phyloP scores from a whole-genome alignment of 2,797 vertebrate species.

The Harpagifer antarcticus region DNA sequence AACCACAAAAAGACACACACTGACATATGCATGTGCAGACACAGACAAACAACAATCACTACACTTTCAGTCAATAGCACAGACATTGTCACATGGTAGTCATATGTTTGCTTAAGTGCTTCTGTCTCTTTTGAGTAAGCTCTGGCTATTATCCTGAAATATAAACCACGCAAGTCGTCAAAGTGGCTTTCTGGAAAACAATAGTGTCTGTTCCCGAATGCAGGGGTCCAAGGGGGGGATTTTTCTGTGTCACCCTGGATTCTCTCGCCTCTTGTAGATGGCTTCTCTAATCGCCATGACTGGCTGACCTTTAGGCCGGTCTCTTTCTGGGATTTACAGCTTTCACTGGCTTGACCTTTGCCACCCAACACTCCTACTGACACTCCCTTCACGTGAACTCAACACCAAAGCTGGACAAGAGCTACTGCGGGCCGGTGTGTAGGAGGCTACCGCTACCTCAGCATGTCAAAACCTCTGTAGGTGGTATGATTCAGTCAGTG shows the following conservation, averaged over 20 bases:
- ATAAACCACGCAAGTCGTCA: slow-evolving; percentile 67
- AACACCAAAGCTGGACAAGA: slow-evolving; percentile 51
- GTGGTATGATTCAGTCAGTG: slow-evolving; percentile 78
- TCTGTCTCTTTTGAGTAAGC: slow-evolving; percentile 65
- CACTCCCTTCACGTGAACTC: slow-evolving; percentile 75
- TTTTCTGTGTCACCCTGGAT: slow-evolving; percentile 72
- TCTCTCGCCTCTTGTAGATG: slow-evolving; percentile 74
- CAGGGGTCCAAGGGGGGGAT: slow-evolving; percentile 50
- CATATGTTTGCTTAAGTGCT: slow-evolving; percentile 61
- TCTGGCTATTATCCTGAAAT: slow-evolving; percentile 66
- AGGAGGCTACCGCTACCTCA: slow-evolving; percentile 71
- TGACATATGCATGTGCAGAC: not conserved
- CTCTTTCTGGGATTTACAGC: slow-evolving; percentile 83
- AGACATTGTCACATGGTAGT: slow-evolving; percentile 44
- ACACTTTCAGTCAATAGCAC: slow-evolving; percentile 32
- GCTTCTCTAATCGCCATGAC: slow-evolving; percentile 80
- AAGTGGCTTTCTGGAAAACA: slow-evolving; percentile 75
- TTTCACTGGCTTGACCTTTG: slow-evolving; percentile 83
- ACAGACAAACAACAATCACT: not conserved
- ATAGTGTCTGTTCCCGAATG: slow-evolving; percentile 69
- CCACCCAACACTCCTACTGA: slow-evolving; percentile 76
- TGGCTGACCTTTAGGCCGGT: slow-evolving; percentile 80
- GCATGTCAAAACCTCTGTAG: slow-evolving; percentile 82
- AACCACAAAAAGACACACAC: not conserved
- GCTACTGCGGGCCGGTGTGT: slow-evolving; percentile 51